Base-by-base conservation (phyloP, 2,113 vertebrate species). In the Silurus meridionalis region DNA sequence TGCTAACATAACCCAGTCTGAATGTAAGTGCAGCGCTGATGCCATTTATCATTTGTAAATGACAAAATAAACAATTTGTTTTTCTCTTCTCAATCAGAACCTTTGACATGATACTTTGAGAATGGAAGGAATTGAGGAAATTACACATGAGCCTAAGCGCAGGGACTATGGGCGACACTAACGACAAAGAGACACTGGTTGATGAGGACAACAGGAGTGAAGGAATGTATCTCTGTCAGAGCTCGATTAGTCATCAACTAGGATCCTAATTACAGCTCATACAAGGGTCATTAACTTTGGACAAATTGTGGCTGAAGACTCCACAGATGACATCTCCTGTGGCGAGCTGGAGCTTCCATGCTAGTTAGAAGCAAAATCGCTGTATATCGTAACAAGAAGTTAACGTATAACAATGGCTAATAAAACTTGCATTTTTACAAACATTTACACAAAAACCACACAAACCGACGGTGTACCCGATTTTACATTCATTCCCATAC, bases 11-110 rank as follows among this genome's bases (percentile, higher is more conserved):
- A 89, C 84, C 88, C 50, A 84, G 89, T 86, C 89, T 83, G 85
- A 87, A 82, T 80, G 58, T 63, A 60, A 66, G 66, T 58, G 71
- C 79, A 69, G 58, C 50, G 23, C n/a, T 79, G 64, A 28, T 57
- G 60, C 23, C 50, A 58, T 57, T 66, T 46, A 66, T 78, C 72
- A 23, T 79, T 58, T 67, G 50, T 52, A 55, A 53, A 79, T 0
- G 50, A 80, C 60, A 83, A 46, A 91, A 91, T 90, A 89, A 89
- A 86, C 86, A 64, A 89, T 90, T 84, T 52, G 89, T 92, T 95
- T 37, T 95, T 95, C 95, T 95, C 95, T 95, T 95, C 94, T 95
- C 95, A 95, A 91, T 94, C 94, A 95, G 94, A 95, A 95, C 94
- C 94, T 88, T 88, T 72, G 77, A 83, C 80, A 71, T 93, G 92